Evolutionary conservation across 53 echinoderm and acorn worm genomes (phyloP).

Genomic region (Hippasteria phrygiana): DNA sequence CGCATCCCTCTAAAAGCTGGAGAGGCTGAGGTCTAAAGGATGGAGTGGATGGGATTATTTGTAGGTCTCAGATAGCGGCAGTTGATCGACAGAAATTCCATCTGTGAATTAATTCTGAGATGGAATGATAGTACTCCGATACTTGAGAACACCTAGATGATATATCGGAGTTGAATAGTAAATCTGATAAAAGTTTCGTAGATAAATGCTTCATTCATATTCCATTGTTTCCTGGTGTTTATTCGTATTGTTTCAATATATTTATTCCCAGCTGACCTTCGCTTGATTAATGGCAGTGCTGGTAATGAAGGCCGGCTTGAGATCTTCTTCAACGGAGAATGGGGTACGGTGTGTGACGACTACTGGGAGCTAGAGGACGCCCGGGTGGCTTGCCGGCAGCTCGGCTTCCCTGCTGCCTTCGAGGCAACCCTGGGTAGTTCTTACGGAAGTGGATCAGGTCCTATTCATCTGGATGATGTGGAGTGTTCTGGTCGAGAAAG

Average conservation of each 20-base stretch:
- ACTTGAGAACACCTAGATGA: too few relatives aligned
- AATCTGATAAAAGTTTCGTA: too few relatives aligned
- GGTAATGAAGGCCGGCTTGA: conserved; percentile 45
- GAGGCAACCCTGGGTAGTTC: conserved; percentile 2
- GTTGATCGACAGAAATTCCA: too few relatives aligned
- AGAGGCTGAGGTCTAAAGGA: too few relatives aligned
- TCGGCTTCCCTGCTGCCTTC: conserved; percentile 24
- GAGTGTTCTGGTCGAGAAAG: conserved; percentile 51
- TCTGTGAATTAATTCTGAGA: too few relatives aligned
- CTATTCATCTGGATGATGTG: conserved; percentile 60
- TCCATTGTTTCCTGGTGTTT: too few relatives aligned
- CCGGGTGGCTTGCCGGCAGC: conserved; percentile 52
- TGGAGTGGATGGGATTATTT: too few relatives aligned
- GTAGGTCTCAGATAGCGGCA: too few relatives aligned
- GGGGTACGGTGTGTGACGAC: conserved; percentile 74
- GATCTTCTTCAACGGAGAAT: conserved; percentile 34
- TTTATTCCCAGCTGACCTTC: neutral
- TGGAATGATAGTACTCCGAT: too few relatives aligned
- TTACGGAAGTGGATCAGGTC: conserved; percentile 56
- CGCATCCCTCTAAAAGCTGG: too few relatives aligned
- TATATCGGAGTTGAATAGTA: too few relatives aligned
- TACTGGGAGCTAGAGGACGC: conserved; percentile 60
- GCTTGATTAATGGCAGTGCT: conserved; percentile 19
- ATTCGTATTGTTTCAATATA: neutral
- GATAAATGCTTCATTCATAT: too few relatives aligned